Evolutionary conservation across 2,888 invertebrate species (phyloP).

Genomic region (Peribatodes rhomboidaria): DNA sequence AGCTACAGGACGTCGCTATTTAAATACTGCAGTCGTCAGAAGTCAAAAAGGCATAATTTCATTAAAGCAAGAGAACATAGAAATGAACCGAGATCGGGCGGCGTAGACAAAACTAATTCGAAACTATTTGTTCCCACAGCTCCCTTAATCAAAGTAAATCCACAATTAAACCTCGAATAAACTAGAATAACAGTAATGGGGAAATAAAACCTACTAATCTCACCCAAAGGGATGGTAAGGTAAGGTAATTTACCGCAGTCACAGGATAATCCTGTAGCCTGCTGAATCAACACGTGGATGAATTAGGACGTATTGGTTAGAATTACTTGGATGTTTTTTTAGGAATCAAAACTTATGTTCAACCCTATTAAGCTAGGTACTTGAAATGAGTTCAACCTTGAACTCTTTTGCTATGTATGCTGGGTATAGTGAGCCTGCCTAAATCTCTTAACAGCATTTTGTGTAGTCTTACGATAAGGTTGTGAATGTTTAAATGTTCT

Average conservation of each 20-base stretch:
- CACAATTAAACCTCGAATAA: slow-evolving; percentile 46
- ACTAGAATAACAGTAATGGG: slow-evolving; percentile 50
- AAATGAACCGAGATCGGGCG: slow-evolving; percentile 5
- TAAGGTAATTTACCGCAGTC: slow-evolving; percentile 45
- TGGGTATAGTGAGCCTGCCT: too few relatives aligned
- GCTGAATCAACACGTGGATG: slow-evolving; percentile 42
- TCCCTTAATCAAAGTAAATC: slow-evolving; percentile 49
- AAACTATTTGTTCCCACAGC: slow-evolving; percentile 43
- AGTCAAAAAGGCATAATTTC: neutral
- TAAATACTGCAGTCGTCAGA: neutral
- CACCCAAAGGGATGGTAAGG: slow-evolving; percentile 38
- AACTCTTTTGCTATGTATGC: too few relatives aligned
- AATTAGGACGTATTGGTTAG: slow-evolving; percentile 19
- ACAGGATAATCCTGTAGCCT: slow-evolving; percentile 42
- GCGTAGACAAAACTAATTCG: slow-evolving; percentile 43
- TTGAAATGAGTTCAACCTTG: too few relatives aligned
- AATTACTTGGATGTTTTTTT: neutral
- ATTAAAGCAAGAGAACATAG: neutral
- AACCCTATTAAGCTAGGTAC: too few relatives aligned
- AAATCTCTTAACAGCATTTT: too few relatives aligned
- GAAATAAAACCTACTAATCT: slow-evolving; percentile 55
- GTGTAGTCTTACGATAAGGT: too few relatives aligned
- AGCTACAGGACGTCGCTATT: too few relatives aligned
- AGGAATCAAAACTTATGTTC: too few relatives aligned
- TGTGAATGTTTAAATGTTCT: too few relatives aligned